Evolutionary conservation across 2,888 invertebrate species (phyloP).

Genomic region (Dusona sp.): DNA sequence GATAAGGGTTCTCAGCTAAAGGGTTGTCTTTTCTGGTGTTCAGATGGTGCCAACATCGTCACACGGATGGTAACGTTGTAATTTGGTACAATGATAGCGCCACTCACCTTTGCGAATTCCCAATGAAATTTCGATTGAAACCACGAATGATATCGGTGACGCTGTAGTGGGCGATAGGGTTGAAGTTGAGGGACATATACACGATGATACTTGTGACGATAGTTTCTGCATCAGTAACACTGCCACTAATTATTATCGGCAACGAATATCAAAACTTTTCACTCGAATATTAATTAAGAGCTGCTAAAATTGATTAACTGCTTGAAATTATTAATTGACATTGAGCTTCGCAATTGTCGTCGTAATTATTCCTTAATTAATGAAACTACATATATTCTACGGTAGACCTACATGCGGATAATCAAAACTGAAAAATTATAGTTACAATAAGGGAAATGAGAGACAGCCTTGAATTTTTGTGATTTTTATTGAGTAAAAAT

Average conservation of each 20-base stretch:
- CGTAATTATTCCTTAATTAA: not conserved
- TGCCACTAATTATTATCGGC: not conserved
- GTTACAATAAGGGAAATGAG: no score
- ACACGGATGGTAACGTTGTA: not conserved
- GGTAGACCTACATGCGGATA: no score
- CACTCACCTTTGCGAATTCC: conserved; percentile 9
- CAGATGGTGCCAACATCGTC: not conserved
- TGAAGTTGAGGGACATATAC: not conserved
- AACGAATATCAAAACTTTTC: not conserved
- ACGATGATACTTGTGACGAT: not conserved
- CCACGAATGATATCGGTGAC: not conserved
- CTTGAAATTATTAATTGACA: not conserved
- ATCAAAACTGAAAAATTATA: no score
- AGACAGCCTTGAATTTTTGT: no score
- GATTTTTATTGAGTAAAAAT: no score
- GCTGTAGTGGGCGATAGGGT: not conserved
- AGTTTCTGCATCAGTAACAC: not conserved
- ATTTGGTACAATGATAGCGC: conserved; percentile 2
- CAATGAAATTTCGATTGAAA: not conserved
- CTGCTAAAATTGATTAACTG: not conserved
- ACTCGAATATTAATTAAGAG: not conserved
- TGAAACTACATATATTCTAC: not conserved
- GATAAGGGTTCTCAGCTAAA: not conserved
- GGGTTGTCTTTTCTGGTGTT: not conserved
- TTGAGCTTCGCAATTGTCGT: not conserved